These are phyloP conservation scores for Varanus salvator DNA, from an alignment of 2,113 vertebrate species.

Conservation along the genomic window DNA sequence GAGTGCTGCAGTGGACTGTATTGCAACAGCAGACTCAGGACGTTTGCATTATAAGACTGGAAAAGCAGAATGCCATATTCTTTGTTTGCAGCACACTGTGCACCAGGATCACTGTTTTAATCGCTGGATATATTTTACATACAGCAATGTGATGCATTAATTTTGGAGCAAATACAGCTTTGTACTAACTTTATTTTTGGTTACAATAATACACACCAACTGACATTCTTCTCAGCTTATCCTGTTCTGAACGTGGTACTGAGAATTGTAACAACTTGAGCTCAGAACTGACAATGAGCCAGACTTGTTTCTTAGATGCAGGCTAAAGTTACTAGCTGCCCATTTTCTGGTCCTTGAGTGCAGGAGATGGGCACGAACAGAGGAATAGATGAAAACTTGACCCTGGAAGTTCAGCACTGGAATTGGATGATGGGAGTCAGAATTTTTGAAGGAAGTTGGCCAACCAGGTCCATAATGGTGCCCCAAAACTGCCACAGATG, in stretches of 20 bases:
- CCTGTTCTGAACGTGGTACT: neutral
- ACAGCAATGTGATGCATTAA: neutral
- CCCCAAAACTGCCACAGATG: accelerated
- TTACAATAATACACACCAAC: neutral
- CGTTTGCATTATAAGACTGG: neutral
- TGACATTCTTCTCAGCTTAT: neutral
- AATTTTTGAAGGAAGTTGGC: neutral
- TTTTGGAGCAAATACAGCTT: neutral
- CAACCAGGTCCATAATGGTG: neutral
- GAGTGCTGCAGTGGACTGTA: neutral
- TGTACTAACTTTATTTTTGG: neutral
- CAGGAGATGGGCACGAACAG: neutral
- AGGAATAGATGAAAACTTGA: neutral
- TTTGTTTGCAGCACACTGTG: neutral
- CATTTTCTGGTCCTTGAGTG: neutral
- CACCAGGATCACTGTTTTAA: neutral
- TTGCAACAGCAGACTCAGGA: neutral
- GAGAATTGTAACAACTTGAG: neutral
- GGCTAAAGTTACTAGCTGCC: neutral
- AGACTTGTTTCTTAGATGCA: neutral
- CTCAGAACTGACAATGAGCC: neutral
- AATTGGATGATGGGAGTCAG: neutral
- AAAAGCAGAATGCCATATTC: neutral
- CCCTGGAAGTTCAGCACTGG: neutral
- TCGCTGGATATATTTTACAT: neutral